phyloP scores from a whole-genome alignment of 1,140 invertebrate species.

The Callitettix versicolor region DNA sequence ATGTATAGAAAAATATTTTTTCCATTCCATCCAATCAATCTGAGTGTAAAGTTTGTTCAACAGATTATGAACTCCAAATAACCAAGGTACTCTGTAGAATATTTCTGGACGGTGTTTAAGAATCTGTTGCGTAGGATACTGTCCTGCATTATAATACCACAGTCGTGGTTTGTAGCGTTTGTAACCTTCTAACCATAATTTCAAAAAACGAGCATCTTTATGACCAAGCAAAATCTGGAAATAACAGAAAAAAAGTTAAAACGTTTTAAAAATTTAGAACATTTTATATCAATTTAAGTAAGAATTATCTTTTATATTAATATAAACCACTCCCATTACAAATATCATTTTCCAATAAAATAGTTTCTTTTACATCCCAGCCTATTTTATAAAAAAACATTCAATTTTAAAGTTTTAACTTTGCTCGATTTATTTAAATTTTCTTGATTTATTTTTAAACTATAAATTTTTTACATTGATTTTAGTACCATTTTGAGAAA shows the following conservation, averaged over 20 bases:
- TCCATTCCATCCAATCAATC: slow-evolving; percentile 22
- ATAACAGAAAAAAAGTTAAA: slow-evolving; percentile 6
- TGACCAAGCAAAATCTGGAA: slow-evolving; percentile 30
- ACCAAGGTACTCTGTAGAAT: slow-evolving; percentile 25
- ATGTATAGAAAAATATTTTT: slow-evolving; percentile 24
- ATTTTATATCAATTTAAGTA: too few species aligned
- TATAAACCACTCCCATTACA: too few species aligned
- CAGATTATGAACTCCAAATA: slow-evolving; percentile 29
- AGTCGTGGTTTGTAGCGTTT: slow-evolving; percentile 23
- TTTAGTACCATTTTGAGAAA: too few species aligned
- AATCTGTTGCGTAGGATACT: slow-evolving; percentile 27
- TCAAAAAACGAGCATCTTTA: slow-evolving; percentile 29
- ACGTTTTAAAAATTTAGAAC: neutral
- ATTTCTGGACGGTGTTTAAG: slow-evolving; percentile 23
- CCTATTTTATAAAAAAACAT: too few species aligned
- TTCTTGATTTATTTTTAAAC: too few species aligned
- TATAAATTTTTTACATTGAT: too few species aligned
- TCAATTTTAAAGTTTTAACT: too few species aligned
- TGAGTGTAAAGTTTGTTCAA: slow-evolving; percentile 22
- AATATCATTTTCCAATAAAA: too few species aligned
- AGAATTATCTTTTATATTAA: too few species aligned
- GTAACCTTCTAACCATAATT: slow-evolving; percentile 29
- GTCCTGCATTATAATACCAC: slow-evolving; percentile 33
- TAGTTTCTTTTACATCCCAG: too few species aligned
- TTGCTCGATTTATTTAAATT: too few species aligned